Evolutionary conservation across 2,797 vertebrate genomes (phyloP), one percentile per base, ranked within the genome.

Genomic region (Serranus cabrilla): DNA sequence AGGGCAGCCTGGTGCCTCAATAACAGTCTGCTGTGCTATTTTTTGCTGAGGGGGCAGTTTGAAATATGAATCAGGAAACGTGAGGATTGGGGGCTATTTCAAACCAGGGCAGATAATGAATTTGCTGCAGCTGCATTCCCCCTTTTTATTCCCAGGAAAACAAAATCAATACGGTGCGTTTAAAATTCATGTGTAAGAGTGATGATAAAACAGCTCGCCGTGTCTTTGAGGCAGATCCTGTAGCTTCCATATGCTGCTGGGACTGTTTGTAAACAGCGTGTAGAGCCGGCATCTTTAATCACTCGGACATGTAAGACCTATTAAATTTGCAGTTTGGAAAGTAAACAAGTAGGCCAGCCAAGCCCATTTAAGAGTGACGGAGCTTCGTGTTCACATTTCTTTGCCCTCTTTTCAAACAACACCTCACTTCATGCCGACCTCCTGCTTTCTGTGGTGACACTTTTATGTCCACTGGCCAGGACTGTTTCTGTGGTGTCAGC

Each of bases 301-400:
- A 70, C 68, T 34, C 46, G 67, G 74, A 87, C 82, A 84, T 71
- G 65, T 59, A 61, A 42, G 73, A 71, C 72, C 71, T 54, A 78
- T 77, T 88, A 72, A 56, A 82, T 81, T 56, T 82, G 64, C 54
- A 71, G 43, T 66, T 73, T 90, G 80, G 82, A 88, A 79, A 80
- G 81, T 49, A 63, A 83, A 85, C 81, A 92, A 90, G 76, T 85
- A 66, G 85, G 83, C 39, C 89, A 86, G 81, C 76, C 87, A 89
- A 59, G 63, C 39, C 31, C 21, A 1, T 54, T 81, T 43, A 49
- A 64, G 82, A 82, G 45, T 31, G 65, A 54, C 76, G 40, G 58
- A 58, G 56, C 16, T 73, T 7, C 9, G 21, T 31, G 76, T 70
- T 79, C 47, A 80, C 69, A 14, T 46, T 58, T 63, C 52, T 75